Evolutionary conservation across 2,888 invertebrate species (phyloP).

Genomic region (Eueremaeus valkanovi): DNA sequence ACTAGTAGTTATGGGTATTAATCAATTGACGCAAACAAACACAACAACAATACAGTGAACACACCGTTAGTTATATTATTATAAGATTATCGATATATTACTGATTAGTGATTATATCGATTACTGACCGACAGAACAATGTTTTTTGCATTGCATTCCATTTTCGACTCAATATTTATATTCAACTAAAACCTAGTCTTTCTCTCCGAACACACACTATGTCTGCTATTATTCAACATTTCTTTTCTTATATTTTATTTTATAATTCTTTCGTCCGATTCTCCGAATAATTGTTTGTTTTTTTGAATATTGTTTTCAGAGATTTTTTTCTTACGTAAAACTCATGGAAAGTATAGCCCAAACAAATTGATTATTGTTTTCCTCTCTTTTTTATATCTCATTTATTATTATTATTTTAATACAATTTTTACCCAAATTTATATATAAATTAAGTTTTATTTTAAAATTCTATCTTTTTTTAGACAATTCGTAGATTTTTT

Average conservation of each 20-base stretch:
- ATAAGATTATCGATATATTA: too few relatives aligned
- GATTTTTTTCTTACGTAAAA: neutral
- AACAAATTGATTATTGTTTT: constrained; percentile 1
- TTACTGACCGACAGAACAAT: neutral
- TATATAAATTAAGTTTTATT: neutral
- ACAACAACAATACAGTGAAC: neutral
- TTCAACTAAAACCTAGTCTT: constrained; percentile 9
- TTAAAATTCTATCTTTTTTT: neutral
- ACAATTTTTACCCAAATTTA: neutral
- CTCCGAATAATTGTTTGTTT: neutral
- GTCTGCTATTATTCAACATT: neutral
- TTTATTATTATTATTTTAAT: neutral
- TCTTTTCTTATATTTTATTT: constrained; percentile 1
- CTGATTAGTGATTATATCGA: too few relatives aligned
- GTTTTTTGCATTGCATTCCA: constrained; percentile 12
- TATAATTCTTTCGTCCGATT: neutral
- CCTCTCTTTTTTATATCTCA: neutral
- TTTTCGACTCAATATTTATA: constrained; percentile 2
- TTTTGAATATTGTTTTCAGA: neutral
- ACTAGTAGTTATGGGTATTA: constrained; percentile 30
- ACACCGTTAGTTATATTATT: neutral
- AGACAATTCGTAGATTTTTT: neutral
- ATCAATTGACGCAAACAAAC: neutral
- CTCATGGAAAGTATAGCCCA: neutral
- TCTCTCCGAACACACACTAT: neutral